These are phyloP conservation scores for Ctenicera cuprea DNA, from an alignment of 2,888 invertebrate genomes.

Conservation along the genomic window DNA sequence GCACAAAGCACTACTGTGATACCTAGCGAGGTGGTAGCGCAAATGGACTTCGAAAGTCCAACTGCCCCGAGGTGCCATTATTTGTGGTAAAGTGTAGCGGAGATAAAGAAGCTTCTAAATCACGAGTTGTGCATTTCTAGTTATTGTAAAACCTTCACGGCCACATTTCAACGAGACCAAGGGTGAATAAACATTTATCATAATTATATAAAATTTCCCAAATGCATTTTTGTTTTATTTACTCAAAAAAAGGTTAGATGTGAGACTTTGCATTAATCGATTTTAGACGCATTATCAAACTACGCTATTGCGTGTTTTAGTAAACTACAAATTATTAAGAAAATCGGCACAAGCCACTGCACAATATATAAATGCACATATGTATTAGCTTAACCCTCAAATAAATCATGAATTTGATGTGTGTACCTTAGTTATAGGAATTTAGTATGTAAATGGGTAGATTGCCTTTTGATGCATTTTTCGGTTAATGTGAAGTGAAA, in stretches of 20 bases:
- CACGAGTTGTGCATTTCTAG: constrained; percentile 55
- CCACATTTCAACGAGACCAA: constrained; percentile 43
- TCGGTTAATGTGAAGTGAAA: constrained; percentile 2
- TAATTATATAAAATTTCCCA: not conserved
- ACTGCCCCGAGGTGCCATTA: constrained; percentile 62
- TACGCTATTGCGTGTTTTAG: constrained; percentile 17
- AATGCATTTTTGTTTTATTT: not conserved
- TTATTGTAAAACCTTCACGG: constrained; percentile 52
- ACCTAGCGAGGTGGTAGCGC: constrained; percentile 36
- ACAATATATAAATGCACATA: constrained; percentile 14
- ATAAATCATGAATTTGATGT: constrained; percentile 8
- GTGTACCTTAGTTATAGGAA: constrained; percentile 2
- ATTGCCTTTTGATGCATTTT: constrained; percentile 20
- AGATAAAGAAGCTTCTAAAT: constrained; percentile 57
- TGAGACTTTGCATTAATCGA: not conserved
- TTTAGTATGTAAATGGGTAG: constrained; percentile 4
- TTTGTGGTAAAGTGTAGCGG: constrained; percentile 59
- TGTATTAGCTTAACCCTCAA: not conserved
- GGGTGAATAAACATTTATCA: not conserved
- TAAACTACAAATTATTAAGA: constrained; percentile 9
- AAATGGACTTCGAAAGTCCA: constrained; percentile 56
- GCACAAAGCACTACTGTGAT: constrained; percentile 20
- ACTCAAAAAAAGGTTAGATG: not conserved
- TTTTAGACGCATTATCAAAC: not conserved
- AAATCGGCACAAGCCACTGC: not conserved